These are phyloP conservation scores for Stenoptilia bipunctidactyla DNA, from an alignment of 2,888 invertebrate genomes.

Conservation along the genomic window DNA sequence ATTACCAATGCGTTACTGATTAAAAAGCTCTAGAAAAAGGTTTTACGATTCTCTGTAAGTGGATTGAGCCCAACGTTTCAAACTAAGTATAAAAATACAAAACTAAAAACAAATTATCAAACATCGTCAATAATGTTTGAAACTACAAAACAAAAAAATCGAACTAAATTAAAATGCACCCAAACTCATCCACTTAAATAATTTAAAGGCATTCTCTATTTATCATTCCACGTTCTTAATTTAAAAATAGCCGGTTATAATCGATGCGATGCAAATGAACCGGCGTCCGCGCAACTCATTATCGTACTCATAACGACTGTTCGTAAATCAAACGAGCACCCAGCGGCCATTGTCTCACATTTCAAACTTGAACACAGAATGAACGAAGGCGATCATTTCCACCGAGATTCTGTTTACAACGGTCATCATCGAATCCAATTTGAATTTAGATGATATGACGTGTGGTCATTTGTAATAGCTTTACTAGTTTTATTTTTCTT, in stretches of 20 bases:
- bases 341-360: slow-evolving; percentile 50
- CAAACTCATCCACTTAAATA: slow-evolving; percentile 14
- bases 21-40: slow-evolving; percentile 13
- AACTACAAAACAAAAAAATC: slow-evolving; percentile 2
- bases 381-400: slow-evolving; percentile 10
- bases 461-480: no score
- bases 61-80: no score
- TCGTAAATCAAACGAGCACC: slow-evolving; percentile 60
- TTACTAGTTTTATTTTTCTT: no score
- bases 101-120: neutral
- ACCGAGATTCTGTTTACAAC: neutral
- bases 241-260: slow-evolving; percentile 47
- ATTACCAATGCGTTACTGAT: neutral
- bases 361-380: slow-evolving; percentile 21
- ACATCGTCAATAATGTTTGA: neutral
- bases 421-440: neutral
- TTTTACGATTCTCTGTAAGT: slow-evolving; percentile 2
- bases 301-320: slow-evolving; percentile 51
- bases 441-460: neutral
- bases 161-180: slow-evolving; percentile 1
- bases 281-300: slow-evolving; percentile 55
- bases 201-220: slow-evolving; percentile 21
- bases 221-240: slow-evolving; percentile 43
- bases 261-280: slow-evolving; percentile 31
- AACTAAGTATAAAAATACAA: neutral